These are phyloP conservation scores for Drosophila pectinifera DNA, from an alignment of 1,140 invertebrate species.

Conservation along the genomic window DNA sequence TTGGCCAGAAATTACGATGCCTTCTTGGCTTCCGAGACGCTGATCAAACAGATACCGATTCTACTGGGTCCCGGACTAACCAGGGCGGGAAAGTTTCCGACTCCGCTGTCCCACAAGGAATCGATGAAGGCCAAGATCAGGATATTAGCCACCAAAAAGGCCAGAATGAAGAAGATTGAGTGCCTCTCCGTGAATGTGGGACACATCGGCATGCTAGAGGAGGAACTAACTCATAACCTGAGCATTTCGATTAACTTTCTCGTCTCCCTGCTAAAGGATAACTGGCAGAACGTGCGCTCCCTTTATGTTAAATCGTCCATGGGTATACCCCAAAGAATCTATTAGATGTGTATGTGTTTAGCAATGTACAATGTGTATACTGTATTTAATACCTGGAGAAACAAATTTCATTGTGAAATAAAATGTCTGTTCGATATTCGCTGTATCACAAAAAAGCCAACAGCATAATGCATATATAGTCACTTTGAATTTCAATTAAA, in stretches of 20 bases:
- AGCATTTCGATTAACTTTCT: conserved; percentile 17
- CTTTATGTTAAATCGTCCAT: conserved; percentile 11
- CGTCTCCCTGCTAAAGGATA: conserved; percentile 14
- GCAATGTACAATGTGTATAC: no score
- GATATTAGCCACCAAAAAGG: conserved; percentile 4
- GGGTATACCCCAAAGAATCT: conserved; percentile 7
- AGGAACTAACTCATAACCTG: conserved; percentile 5
- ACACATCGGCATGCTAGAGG: not conserved
- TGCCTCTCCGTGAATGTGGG: conserved; percentile 20
- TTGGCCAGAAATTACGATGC: conserved; percentile 6
- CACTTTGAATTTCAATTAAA: not conserved
- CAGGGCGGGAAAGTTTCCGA: conserved; percentile 17
- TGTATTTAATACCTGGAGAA: not conserved
- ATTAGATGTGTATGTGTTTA: not conserved
- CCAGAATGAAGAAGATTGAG: not conserved
- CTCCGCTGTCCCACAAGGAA: conserved; percentile 8
- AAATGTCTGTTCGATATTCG: not conserved
- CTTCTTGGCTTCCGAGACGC: conserved; percentile 13
- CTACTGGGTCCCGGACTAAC: not conserved
- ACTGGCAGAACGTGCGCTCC: conserved; percentile 20
- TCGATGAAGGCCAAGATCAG: conserved; percentile 17
- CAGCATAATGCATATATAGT: no score
- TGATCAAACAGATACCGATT: conserved; percentile 13
- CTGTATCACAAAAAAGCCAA: not conserved
- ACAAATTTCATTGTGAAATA: not conserved